Evolutionary conservation across 2,888 invertebrate genomes (phyloP).

Genomic region (Eremobia ochroleuca): DNA sequence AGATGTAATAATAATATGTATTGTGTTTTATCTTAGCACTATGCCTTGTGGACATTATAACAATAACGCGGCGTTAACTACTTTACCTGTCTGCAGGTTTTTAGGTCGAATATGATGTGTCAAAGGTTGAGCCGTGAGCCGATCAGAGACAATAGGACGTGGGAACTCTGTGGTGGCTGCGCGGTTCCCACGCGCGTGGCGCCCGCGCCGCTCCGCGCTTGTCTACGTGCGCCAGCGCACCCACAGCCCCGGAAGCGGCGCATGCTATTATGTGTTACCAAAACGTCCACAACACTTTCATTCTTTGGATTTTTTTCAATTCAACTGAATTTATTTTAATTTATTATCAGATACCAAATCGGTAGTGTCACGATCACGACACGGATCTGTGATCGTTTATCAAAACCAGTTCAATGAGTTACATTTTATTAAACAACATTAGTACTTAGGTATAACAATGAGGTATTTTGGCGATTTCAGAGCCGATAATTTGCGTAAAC

Average conservation of each 20-base stretch:
- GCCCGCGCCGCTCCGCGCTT: conserved; percentile 37
- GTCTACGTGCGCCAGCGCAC: conserved; percentile 32
- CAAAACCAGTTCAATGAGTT: conserved; percentile 51
- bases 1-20: conserved; percentile 6
- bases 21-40: conserved; percentile 17
- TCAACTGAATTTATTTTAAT: conserved; percentile 38
- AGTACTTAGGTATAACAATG: conserved; percentile 33
- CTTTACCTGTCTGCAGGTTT: conserved; percentile 65
- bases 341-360: conserved; percentile 21
- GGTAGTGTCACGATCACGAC: conserved; percentile 36
- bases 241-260: conserved; percentile 63
- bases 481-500: conserved; percentile 20
- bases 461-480: conserved; percentile 22
- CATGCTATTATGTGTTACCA: conserved; percentile 57
- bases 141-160: conserved; percentile 77
- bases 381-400: conserved; percentile 50
- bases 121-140: conserved; percentile 71
- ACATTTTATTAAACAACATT: conserved; percentile 32
- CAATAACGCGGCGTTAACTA: conserved; percentile 33
- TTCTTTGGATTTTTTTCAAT: conserved; percentile 40
- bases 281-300: conserved; percentile 57
- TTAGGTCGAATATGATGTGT: conserved; percentile 73
- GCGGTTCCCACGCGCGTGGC: conserved; percentile 75
- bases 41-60: conserved; percentile 20
- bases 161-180: conserved; percentile 74